Evolutionary conservation across 1,140 invertebrate genomes (phyloP).

Genomic region (Drosophila serrata): DNA sequence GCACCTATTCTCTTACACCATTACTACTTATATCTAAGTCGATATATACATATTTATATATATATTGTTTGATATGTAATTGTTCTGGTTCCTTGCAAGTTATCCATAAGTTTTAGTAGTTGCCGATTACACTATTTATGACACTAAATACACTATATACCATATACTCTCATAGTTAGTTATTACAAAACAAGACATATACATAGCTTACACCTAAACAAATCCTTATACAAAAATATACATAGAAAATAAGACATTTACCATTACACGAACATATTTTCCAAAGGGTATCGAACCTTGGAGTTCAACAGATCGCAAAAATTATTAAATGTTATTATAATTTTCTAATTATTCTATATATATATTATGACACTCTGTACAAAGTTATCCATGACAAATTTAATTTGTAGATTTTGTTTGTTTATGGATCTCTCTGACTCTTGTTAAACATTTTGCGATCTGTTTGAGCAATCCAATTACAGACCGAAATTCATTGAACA

Average conservation of each 20-base stretch:
- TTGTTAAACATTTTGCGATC: too few relatives aligned
- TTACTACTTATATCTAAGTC: conserved; percentile 23
- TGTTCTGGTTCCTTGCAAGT: conserved; percentile 68
- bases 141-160: conserved; percentile 17
- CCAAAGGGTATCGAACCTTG: not conserved
- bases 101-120: conserved; percentile 32
- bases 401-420: not conserved
- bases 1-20: conserved; percentile 30
- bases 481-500: conserved; percentile 18
- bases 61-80: conserved; percentile 63
- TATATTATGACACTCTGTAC: not conserved
- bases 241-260: conserved; percentile 42
- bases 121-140: not conserved
- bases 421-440: too few relatives aligned
- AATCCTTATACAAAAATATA: conserved; percentile 31
- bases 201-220: conserved; percentile 44
- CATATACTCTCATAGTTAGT: conserved; percentile 12
- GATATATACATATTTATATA: conserved; percentile 27
- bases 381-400: not conserved
- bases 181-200: conserved; percentile 38
- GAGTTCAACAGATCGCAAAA: conserved; percentile 25
- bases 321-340: not conserved
- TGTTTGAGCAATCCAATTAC: conserved; percentile 30
- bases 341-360: too few relatives aligned
- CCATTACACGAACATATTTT: conserved; percentile 21